A percentile compares a stretch with the other conserved stretches of the same genome.
Evolutionary conservation across 2,888 invertebrate genomes (phyloP).

Genomic region (Mycogona germanica): DNA sequence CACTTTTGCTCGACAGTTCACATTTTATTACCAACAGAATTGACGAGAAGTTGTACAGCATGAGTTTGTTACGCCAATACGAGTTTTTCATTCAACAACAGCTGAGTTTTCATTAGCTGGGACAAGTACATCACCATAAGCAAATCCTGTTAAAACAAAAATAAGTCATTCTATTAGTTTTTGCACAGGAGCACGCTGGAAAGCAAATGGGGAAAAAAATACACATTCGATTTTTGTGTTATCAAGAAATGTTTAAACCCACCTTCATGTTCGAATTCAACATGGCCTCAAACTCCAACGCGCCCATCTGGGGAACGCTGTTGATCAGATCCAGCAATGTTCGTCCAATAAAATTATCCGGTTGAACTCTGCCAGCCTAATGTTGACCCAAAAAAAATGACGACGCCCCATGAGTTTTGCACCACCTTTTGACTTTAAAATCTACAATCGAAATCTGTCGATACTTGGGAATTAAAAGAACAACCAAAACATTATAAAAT

Average conservation of each 20-base stretch:
- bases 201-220: constrained; percentile 1
- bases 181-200: neutral
- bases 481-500: no score
- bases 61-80: constrained; percentile 31
- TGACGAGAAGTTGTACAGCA: no score
- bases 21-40: no score
- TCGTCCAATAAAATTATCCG: constrained; percentile 81
- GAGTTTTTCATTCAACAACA: constrained; percentile 92
- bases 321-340: constrained; percentile 80
- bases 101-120: constrained; percentile 89
- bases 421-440: neutral
- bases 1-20: no score
- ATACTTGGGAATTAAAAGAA: no score
- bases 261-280: constrained; percentile 89
- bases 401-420: no score
- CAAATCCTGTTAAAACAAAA: constrained; percentile 50
- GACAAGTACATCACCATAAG: constrained; percentile 95
- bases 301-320: constrained; percentile 79
- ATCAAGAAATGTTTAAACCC: constrained; percentile 23
- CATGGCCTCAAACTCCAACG: constrained; percentile 85
- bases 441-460: no score
- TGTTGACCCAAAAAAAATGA: constrained; percentile 15
- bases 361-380: constrained; percentile 50
- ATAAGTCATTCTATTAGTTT: constrained; percentile 1
- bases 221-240: neutral